Percentiles rank a stretch among this genome's conserved stretches.
phyloP scores from a whole-genome alignment of 1,140 invertebrate genomes.

The Sarcophaga bullata region DNA sequence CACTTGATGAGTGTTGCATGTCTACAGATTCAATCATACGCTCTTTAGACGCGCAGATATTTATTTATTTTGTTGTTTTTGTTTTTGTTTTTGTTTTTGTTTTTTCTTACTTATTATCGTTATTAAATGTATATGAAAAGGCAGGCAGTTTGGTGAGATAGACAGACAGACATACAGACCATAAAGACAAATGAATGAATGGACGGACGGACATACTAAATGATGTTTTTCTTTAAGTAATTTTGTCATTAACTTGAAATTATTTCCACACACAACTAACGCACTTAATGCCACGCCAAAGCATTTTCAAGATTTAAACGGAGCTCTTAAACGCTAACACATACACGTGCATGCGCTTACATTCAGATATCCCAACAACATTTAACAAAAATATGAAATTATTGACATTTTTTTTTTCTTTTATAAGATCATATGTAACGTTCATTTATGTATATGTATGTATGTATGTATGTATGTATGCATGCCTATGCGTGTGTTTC shows the following conservation, averaged over 20 bases:
- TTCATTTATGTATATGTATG: neutral
- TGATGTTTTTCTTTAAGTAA: conserved; percentile 39
- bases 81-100: no score
- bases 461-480: neutral
- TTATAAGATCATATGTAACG: neutral
- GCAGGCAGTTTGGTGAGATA: neutral
- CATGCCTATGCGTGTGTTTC: neutral
- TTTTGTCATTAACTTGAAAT: conserved; percentile 47
- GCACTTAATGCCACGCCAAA: conserved; percentile 38
- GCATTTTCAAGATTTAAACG: conserved; percentile 30
- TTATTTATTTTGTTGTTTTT: neutral
- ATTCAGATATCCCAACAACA: no score
- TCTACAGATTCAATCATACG: neutral
- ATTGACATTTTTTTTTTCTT: conserved; percentile 7
- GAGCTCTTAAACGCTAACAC: neutral
- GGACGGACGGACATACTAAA: neutral
- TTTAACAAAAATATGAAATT: neutral
- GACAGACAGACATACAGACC: no score
- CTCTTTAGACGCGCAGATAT: neutral
- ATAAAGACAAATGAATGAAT: neutral
- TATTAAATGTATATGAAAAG: neutral
- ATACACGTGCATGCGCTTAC: neutral
- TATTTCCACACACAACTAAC: conserved; percentile 42
- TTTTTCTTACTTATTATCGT: neutral
- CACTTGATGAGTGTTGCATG: conserved; percentile 32